Evolutionary conservation across 1,140 invertebrate genomes (phyloP).

Genomic region (Asbolus verrucosus): DNA sequence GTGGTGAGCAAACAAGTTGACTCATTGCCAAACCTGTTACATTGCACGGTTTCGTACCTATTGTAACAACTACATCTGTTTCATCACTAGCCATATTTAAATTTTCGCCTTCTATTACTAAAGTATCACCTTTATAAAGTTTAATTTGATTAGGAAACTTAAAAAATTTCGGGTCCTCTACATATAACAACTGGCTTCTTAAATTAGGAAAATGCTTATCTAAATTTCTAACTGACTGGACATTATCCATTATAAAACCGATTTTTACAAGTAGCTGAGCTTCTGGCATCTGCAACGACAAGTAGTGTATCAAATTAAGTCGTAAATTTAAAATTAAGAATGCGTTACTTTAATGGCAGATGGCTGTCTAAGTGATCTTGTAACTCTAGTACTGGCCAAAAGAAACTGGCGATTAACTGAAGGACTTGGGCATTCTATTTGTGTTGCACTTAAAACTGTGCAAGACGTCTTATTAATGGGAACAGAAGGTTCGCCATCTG

Average conservation of each 20-base stretch:
- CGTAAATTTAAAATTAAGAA: neutral
- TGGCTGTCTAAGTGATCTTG: constrained; percentile 61
- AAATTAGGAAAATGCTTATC: constrained; percentile 87
- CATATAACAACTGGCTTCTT: constrained; percentile 85
- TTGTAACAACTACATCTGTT: constrained; percentile 92
- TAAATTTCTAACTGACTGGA: constrained; percentile 87
- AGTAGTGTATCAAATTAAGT: neutral
- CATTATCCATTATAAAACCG: constrained; percentile 97
- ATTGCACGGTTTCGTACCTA: constrained; percentile 90
- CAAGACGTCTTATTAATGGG: constrained; percentile 87
- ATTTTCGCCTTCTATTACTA: constrained; percentile 96
- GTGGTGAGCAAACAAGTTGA: constrained; percentile 91
- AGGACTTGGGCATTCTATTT: constrained; percentile 96
- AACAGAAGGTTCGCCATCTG: constrained; percentile 73
- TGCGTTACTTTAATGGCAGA: constrained; percentile 59
- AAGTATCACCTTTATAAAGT: constrained; percentile 92
- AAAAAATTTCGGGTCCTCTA: constrained; percentile 92
- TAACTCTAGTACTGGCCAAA: constrained; percentile 53
- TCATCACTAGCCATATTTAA: constrained; percentile 92
- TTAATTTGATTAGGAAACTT: constrained; percentile 89
- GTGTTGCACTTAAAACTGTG: constrained; percentile 85
- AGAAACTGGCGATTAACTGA: constrained; percentile 73
- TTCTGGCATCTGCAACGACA: constrained; percentile 56
- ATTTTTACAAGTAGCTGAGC: constrained; percentile 77
- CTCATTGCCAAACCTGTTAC: constrained; percentile 90